A percentile compares a stretch with the other conserved stretches of the same genome.
Conservation (phyloP, 2,888 invertebrate species). For the Cataglyphis cursor region DNA sequence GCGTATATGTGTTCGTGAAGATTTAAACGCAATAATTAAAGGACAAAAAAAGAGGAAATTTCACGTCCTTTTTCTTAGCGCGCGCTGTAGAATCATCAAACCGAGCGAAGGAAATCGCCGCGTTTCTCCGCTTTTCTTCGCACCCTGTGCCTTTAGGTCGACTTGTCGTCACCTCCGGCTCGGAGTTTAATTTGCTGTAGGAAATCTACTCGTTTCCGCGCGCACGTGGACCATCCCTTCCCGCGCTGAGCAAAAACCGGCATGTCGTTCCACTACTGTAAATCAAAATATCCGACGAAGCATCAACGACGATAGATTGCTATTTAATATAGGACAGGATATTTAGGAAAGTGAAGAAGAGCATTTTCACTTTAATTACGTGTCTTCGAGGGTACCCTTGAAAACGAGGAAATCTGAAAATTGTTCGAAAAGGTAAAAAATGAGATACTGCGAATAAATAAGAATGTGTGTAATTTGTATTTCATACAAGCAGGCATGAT, state of each 20-base stretch:
- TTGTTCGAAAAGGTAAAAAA: background rate
- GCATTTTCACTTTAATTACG: background rate
- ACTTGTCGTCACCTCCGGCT: conserved; percentile 60
- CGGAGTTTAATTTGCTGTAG: conserved; percentile 76
- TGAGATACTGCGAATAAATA: background rate
- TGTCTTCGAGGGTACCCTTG: background rate
- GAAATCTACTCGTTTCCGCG: conserved; percentile 77
- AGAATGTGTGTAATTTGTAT: background rate
- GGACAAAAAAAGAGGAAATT: conserved; percentile 1
- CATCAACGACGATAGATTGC: conserved; percentile 7
- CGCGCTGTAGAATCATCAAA: conserved; percentile 20
- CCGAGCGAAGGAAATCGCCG: conserved; percentile 50
- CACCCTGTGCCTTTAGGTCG: conserved; percentile 67
- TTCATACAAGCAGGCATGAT: background rate
- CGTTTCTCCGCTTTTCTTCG: conserved; percentile 46
- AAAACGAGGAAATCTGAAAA: background rate
- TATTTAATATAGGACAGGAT: background rate
- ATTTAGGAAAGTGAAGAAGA: conserved; percentile 12
- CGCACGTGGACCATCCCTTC: conserved; percentile 31
- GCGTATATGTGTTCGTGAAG: conserved; percentile 2
- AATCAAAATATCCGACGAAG: conserved; percentile 43
- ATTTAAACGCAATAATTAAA: conserved; percentile 35
- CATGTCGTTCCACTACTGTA: conserved; percentile 35
- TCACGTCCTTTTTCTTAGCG: background rate
- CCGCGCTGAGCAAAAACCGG: conserved; percentile 33